Conservation (phyloP, 2,888 invertebrate genomes). For the Gymnoscelis rufifasciata region DNA sequence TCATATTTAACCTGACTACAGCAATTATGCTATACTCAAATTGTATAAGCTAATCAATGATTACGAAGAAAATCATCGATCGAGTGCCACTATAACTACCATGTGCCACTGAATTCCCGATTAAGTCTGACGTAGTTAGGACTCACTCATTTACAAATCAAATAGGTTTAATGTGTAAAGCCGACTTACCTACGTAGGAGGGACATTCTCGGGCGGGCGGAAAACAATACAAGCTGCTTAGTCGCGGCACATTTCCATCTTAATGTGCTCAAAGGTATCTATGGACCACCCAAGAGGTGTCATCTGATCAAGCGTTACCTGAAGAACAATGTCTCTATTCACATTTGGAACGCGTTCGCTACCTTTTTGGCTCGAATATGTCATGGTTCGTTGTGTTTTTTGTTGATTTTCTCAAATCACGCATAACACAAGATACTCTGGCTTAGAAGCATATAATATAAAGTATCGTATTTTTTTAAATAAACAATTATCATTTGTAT, state of each 20-base stretch:
- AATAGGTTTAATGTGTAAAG: too few relatives aligned
- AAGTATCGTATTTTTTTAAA: too few relatives aligned
- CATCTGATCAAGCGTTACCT: slow-evolving; percentile 68
- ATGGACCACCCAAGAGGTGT: slow-evolving; percentile 69
- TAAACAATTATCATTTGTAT: too few relatives aligned
- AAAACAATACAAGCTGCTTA: slow-evolving; percentile 57
- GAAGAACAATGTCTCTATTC: slow-evolving; percentile 63
- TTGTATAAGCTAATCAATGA: too few relatives aligned
- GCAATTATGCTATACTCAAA: too few relatives aligned
- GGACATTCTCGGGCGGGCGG: slow-evolving; percentile 61
- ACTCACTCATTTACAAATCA: too few relatives aligned
- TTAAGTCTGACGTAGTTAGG: too few relatives aligned
- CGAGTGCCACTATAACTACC: too few relatives aligned
- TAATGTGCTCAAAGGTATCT: slow-evolving; percentile 72
- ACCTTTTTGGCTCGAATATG: slow-evolving; percentile 32
- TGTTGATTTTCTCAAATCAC: slow-evolving; percentile 3
- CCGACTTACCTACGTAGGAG: slow-evolving; percentile 6
- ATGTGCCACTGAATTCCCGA: too few relatives aligned
- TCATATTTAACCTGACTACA: too few relatives aligned
- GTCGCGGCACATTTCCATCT: slow-evolving; percentile 67
- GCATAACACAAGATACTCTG: background rate
- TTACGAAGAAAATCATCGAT: too few relatives aligned
- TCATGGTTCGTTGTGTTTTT: slow-evolving; percentile 23
- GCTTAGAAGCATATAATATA: too few relatives aligned
- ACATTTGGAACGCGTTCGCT: slow-evolving; percentile 47